These are phyloP conservation scores for Drosophila aldrichi DNA, from an alignment of 2,888 invertebrate species.

Conservation along the genomic window DNA sequence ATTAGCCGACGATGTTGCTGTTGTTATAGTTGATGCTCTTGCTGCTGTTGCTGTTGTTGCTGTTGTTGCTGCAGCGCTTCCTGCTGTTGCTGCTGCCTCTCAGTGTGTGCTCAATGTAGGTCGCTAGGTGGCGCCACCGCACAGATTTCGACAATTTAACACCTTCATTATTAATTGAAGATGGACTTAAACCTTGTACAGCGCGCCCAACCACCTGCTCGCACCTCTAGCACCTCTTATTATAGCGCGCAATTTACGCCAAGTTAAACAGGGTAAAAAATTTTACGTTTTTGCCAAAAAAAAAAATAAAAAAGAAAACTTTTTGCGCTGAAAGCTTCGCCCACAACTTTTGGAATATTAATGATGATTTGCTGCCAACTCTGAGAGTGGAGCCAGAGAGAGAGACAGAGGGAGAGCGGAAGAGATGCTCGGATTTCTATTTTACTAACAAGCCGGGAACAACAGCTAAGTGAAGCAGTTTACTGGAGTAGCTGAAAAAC, in stretches of 20 bases:
- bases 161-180: conserved; percentile 83
- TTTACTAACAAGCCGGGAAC: conserved; percentile 13
- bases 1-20: conserved; percentile 67
- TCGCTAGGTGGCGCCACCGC: conserved; percentile 66
- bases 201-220: conserved; percentile 7
- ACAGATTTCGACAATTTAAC: conserved; percentile 81
- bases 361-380: conserved; percentile 64
- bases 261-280: conserved; percentile 59
- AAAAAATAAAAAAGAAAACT: neutral
- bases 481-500: neutral
- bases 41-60: conserved; percentile 19
- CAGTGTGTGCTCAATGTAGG: conserved; percentile 46
- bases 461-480: conserved; percentile 12
- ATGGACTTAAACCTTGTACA: conserved; percentile 58
- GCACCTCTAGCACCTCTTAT: conserved; percentile 44
- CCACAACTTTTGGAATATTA: conserved; percentile 77
- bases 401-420: neutral
- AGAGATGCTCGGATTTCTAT: conserved; percentile 22
- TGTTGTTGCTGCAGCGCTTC: conserved; percentile 24
- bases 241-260: conserved; percentile 62
- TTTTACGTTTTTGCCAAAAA: conserved; percentile 58
- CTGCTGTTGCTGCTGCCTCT: conserved; percentile 23
- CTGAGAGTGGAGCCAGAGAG: conserved; percentile 20
- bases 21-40: conserved; percentile 26
- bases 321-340: conserved; percentile 66